Conservation (phyloP, 2,888 invertebrate species). For the Diadegma fenestrale region DNA sequence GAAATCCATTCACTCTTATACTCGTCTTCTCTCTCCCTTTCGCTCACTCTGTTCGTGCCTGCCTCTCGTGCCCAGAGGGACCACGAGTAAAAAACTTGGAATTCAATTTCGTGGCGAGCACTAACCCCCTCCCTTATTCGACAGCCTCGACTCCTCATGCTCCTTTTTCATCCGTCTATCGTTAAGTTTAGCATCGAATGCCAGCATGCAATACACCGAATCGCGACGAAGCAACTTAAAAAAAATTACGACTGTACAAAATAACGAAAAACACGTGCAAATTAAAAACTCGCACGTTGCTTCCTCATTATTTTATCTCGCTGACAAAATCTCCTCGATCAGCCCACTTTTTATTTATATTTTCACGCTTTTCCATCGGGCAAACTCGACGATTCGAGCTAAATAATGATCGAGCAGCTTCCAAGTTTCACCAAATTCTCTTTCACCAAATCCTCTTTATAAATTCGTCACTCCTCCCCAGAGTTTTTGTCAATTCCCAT, state of each 20-base stretch:
- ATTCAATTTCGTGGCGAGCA: constrained; percentile 67
- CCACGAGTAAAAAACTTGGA: constrained; percentile 64
- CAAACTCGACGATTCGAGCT: not conserved
- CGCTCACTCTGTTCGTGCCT: constrained; percentile 18
- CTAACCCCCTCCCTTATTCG: constrained; percentile 38
- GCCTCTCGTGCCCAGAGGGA: constrained; percentile 42
- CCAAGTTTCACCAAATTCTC: not conserved
- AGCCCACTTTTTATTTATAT: not conserved
- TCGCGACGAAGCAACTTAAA: constrained; percentile 7
- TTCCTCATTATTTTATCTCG: constrained; percentile 27
- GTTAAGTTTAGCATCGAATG: constrained; percentile 42
- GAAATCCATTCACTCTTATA: constrained; percentile 43
- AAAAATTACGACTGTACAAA: constrained; percentile 1
- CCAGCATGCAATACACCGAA: constrained; percentile 45
- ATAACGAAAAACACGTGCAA: constrained; percentile 37
- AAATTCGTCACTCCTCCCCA: not conserved
- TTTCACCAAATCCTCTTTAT: not conserved
- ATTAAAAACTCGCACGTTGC: constrained; percentile 20
- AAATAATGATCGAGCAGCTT: not conserved
- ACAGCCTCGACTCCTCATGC: constrained; percentile 5
- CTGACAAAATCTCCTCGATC: constrained; percentile 11
- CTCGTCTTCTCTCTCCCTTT: constrained; percentile 10
- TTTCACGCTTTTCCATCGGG: not conserved
- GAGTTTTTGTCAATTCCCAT: not conserved
- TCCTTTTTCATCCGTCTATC: constrained; percentile 53